Evolutionary conservation across 2,797 vertebrate genomes (phyloP).

Genomic region (Babyrousa celebensis): DNA sequence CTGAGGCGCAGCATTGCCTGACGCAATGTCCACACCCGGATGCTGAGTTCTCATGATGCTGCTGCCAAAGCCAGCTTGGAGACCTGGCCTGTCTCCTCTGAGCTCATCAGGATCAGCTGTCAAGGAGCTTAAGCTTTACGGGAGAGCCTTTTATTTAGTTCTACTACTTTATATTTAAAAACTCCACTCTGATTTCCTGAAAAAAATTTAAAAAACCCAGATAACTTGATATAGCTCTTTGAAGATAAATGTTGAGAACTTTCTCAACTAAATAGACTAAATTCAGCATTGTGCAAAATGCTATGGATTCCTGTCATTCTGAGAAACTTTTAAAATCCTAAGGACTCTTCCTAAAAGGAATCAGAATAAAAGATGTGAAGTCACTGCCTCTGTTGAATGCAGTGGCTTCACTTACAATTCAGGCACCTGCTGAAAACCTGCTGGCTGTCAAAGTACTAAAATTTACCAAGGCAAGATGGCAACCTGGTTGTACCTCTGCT

Average conservation of each 20-base stretch:
- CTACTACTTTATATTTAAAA: background rate
- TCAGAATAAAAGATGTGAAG: background rate
- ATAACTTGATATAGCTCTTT: background rate
- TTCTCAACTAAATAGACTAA: background rate
- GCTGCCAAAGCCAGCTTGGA: too few species aligned
- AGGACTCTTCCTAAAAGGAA: background rate
- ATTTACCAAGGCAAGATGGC: background rate
- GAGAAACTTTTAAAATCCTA: background rate
- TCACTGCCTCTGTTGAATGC: background rate
- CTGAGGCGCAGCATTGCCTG: accelerated
- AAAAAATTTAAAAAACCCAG: background rate
- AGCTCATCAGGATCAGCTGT: background rate
- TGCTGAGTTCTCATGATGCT: background rate
- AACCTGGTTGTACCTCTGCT: background rate
- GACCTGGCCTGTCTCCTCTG: background rate
- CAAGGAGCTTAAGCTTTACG: background rate
- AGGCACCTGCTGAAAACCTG: background rate
- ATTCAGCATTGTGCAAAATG: background rate
- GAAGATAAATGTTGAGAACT: slow-evolving; percentile 1
- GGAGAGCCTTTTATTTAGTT: background rate
- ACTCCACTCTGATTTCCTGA: background rate
- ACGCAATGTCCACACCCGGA: background rate
- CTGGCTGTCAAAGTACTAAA: background rate
- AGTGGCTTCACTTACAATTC: background rate
- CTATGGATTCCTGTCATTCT: background rate